These are phyloP conservation scores for Dipodomys ordii DNA, from an alignment of 2,113 vertebrate species.

Conservation along the genomic window DNA sequence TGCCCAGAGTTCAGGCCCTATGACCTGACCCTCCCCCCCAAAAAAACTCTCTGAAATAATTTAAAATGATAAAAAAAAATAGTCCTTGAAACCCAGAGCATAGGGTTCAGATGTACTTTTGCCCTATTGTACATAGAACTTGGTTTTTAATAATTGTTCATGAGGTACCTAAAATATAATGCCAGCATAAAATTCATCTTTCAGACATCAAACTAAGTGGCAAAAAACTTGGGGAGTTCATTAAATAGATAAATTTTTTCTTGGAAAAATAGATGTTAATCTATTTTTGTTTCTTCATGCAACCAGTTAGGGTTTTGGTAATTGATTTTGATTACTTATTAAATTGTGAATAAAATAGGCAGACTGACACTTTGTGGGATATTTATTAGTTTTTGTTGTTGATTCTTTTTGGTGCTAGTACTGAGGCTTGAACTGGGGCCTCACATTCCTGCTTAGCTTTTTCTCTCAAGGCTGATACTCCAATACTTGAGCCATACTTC, in stretches of 20 bases:
- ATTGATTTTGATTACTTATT: background rate
- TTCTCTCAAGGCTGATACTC: too few relatives aligned
- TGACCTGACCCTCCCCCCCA: too few relatives aligned
- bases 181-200: background rate
- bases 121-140: background rate
- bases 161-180: background rate
- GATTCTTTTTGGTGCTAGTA: too few relatives aligned
- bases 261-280: background rate
- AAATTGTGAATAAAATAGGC: background rate
- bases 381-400: too few relatives aligned
- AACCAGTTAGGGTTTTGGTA: background rate
- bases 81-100: background rate
- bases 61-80: constrained; percentile 16
- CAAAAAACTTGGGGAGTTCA: background rate
- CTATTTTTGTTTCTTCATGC: background rate
- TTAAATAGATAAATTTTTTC: background rate
- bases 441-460: too few relatives aligned
- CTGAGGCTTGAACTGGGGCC: too few relatives aligned
- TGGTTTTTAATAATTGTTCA: background rate
- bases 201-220: background rate
- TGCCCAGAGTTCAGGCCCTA: too few relatives aligned
- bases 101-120: background rate
- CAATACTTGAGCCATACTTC: too few relatives aligned
- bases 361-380: background rate
- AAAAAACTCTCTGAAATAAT: background rate